A percentile compares a stretch with the other conserved stretches of the same genome.
phyloP scores from a whole-genome alignment of 2,113 vertebrate genomes.

The Zapus hudsonius region DNA sequence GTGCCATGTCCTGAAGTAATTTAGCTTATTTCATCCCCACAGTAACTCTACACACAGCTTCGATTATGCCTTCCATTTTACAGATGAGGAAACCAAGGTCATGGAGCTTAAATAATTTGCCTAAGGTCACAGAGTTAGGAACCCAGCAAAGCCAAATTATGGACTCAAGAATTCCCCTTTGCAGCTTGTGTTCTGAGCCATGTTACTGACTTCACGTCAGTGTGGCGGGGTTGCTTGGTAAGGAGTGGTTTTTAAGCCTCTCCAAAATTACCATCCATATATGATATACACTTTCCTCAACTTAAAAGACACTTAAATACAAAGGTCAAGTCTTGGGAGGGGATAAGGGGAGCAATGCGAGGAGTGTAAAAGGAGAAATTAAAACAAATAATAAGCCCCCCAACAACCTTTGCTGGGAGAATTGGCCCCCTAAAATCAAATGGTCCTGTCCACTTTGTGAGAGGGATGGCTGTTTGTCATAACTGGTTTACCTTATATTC shows the following conservation, averaged over 20 bases:
- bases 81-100: slow-evolving; percentile 43
- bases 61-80: slow-evolving; percentile 19
- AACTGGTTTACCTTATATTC: neutral
- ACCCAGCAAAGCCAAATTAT: neutral
- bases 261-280: neutral
- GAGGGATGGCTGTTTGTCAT: neutral
- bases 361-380: neutral
- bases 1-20: neutral
- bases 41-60: neutral
- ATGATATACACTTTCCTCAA: neutral
- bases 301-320: neutral
- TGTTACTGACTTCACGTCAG: neutral
- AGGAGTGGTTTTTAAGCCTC: neutral
- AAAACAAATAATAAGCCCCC: neutral
- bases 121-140: slow-evolving; percentile 21
- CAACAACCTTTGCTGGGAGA: neutral
- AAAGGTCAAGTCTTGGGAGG: neutral
- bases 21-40: neutral
- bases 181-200: neutral
- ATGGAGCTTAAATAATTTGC: neutral
- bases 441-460: neutral
- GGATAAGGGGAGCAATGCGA: neutral
- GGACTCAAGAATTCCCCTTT: neutral
- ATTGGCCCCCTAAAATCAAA: neutral
- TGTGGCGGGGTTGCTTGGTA: neutral